Conservation (phyloP, 2,797 vertebrate species). For the Pseudocheirus occidentalis region DNA sequence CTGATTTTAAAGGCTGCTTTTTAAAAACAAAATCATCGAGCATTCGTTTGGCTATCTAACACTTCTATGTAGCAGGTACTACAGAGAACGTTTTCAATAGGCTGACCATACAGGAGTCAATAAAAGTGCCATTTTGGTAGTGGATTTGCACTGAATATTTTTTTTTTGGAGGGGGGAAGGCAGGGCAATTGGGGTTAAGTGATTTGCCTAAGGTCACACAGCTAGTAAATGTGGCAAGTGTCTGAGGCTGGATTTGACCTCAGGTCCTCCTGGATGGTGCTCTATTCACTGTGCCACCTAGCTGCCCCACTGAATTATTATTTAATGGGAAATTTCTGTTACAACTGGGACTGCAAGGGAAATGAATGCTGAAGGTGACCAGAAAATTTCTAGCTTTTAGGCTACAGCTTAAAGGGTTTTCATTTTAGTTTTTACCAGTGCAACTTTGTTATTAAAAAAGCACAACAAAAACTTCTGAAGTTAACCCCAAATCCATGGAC, state of each 20-base stretch:
- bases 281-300: no score
- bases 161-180: no score
- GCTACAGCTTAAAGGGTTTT: background rate
- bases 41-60: background rate
- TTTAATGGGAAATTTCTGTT: conserved; percentile 5
- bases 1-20: background rate
- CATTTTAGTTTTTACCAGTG: background rate
- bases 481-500: background rate
- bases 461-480: background rate
- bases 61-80: conserved; percentile 6
- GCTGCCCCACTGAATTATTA: background rate
- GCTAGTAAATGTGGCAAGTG: no score
- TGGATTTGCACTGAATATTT: background rate
- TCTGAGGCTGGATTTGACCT: no score
- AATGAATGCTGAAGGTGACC: background rate
- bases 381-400: background rate
- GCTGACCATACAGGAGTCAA: background rate
- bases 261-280: no score
- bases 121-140: background rate
- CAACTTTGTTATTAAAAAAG: background rate
- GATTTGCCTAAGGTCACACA: no score
- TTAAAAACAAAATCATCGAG: background rate
- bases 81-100: background rate
- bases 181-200: no score
- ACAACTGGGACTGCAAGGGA: conserved; percentile 4